Percentiles rank a stretch among this genome's conserved stretches.
These are phyloP conservation scores for Archegozetes longisetosus DNA, from an alignment of 1,140 invertebrate species.

Conservation along the genomic window DNA sequence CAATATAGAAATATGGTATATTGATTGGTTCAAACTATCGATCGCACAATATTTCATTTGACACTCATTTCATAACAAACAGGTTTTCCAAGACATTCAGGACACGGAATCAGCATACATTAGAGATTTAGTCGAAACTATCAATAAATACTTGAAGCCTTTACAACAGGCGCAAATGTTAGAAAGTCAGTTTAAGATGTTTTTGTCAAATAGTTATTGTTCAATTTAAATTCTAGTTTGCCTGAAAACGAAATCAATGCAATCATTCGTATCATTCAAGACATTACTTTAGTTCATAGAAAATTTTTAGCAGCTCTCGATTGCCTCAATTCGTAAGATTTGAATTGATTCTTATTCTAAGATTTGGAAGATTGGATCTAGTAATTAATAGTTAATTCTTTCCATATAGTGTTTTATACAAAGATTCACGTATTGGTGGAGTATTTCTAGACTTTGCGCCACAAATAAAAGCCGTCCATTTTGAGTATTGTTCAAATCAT, in stretches of 20 bases:
- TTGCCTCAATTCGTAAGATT: slow-evolving; percentile 2
- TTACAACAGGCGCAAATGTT: slow-evolving; percentile 70
- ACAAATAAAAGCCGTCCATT: slow-evolving; percentile 66
- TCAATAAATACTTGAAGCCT: slow-evolving; percentile 65
- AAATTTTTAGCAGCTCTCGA: slow-evolving; percentile 1
- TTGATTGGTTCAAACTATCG: neutral
- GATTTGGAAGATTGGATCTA: too few relatives aligned
- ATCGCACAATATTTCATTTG: neutral
- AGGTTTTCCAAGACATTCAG: slow-evolving; percentile 74
- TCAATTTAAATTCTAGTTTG: slow-evolving; percentile 39
- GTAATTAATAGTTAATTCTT: slow-evolving; percentile 7
- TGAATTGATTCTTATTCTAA: slow-evolving; percentile 10
- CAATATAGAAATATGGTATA: neutral
- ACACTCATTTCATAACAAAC: neutral
- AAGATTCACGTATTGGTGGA: slow-evolving; percentile 72
- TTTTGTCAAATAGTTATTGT: neutral
- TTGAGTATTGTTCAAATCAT: slow-evolving; percentile 75
- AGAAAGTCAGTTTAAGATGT: slow-evolving; percentile 37
- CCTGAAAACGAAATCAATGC: slow-evolving; percentile 66
- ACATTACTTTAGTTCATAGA: slow-evolving; percentile 11
- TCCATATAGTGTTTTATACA: slow-evolving; percentile 40
- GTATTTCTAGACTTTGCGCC: slow-evolving; percentile 73
- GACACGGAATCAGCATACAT: slow-evolving; percentile 81
- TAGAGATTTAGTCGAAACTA: slow-evolving; percentile 62
- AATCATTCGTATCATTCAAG: slow-evolving; percentile 34